Evolutionary conservation across 2,113 vertebrate genomes (phyloP).

Genomic region (Brachyhypopomus occidentalis): DNA sequence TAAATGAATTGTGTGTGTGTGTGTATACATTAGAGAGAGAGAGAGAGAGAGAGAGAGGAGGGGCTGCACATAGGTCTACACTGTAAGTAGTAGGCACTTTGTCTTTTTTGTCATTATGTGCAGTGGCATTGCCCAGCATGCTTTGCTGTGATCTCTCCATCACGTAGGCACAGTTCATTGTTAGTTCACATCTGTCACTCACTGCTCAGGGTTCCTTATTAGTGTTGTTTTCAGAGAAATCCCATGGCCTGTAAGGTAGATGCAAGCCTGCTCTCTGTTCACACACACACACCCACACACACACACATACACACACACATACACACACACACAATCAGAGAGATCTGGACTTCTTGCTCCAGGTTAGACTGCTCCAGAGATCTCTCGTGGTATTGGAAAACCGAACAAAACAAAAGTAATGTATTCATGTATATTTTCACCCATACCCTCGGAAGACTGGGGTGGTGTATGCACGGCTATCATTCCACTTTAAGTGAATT

Average conservation of each 20-base stretch:
- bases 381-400: conserved; percentile 19
- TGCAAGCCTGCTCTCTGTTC: conserved; percentile 38
- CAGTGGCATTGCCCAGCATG: conserved; percentile 71
- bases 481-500: conserved; percentile 41
- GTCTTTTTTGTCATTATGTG: conserved; percentile 66
- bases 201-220: conserved; percentile 49
- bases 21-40: background rate
- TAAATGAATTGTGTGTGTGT: conserved; percentile 56
- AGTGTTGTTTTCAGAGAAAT: conserved; percentile 34
- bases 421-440: conserved; percentile 9
- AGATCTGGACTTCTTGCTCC: conserved; percentile 19
- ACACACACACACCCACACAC: conserved; percentile 6
- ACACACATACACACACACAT: conserved; percentile 15
- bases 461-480: conserved; percentile 15
- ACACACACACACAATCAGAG: conserved; percentile 19
- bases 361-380: background rate
- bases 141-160: conserved; percentile 76
- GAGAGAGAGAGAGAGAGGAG: background rate
- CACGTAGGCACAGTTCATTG: conserved; percentile 65
- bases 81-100: conserved; percentile 59
- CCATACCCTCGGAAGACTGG: conserved; percentile 23
- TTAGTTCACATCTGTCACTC: conserved; percentile 73
- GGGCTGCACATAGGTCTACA: conserved; percentile 51
- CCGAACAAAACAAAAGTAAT: background rate
- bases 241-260: conserved; percentile 40